Base-by-base conservation (phyloP, 1,140 invertebrate species). In the Pseudomyrmex cubaensis region DNA sequence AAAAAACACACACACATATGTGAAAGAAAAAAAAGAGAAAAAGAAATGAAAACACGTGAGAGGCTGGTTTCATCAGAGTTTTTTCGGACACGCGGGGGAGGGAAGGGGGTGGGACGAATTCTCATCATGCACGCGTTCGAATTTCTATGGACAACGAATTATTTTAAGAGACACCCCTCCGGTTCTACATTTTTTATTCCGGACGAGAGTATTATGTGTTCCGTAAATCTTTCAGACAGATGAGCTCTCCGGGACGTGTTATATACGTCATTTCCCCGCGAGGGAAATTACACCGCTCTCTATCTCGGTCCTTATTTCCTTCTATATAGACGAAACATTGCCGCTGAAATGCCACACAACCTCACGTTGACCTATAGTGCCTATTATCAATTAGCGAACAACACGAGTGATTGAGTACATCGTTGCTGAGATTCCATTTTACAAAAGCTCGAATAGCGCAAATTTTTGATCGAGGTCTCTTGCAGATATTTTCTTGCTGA, bases 341-440 rank as follows among this genome's bases (percentile, higher is more conserved):
- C 77, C 78, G 82, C 73, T 85, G 62, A 88, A 48, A 89, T 82
- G 78, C 84, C 83, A 88, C 64, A 62, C 64, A 67, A 89, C 59
- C 80, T 86, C 87, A 88, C 66, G 87, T 89, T 63, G 86, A 89
- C 84, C 84, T 89, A 88, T 88, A 89, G 84, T 88, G 86, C 87
- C 87, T 88, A 87, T 87, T 87, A 77, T 70, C 46, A 56, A 84
- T 87, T 87, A 88, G 87, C 84, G 57, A 69, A 87, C 56, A 80
- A 52, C 77, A 64, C 44, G 63, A 77, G 25, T 76, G 57, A 87
- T 87, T 85, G 73, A n/a, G 35, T 70, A 72, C 82, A 67, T 13
- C 8, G 22, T 63, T 78, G 61, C 50, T 50, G 67, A 52, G 67
- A 35, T 67, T 35, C 62, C 77, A 67, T 78, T 78, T 78, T 67